Base-by-base conservation (phyloP, 2,797 vertebrate species). In the Microctenopoma steveboyesi region DNA sequence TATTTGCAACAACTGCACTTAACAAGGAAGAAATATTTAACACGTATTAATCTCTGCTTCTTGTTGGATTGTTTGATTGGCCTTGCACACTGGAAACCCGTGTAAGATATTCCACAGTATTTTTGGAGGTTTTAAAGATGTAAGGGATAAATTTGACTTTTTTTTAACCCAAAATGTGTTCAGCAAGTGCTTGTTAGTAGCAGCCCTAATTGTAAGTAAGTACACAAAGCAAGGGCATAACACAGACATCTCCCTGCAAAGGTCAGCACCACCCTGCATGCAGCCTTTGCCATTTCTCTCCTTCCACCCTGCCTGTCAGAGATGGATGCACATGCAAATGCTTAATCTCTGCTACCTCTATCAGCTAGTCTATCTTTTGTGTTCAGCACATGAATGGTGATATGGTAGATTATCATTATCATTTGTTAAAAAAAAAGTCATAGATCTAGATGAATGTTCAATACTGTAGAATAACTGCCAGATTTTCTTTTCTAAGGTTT, bases 181-280 rank as follows among this genome's bases (percentile, higher is more conserved):
- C 27, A 46, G 28, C 37, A 22, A 57, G 51, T 18, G 12, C 53
- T 59, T 4, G 1, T 42, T 52, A 43, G 18, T 11, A 42, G 30
- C 30, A 37, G 22, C 42, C 30, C 47, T 57, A 55, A 62, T 57
- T 78, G 59, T 42, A 30, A 55, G 25, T 56, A 56, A 59, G 33
- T 55, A 56, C 53, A 59, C 64, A 58, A 62, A 82, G 42, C 33
- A 35, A 40, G 35, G 40, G 71, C 68, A 58, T 48, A 39, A 72
- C 43, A 39, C 66, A 72, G 60, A 60, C 54, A 12, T 80, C 71
- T 75, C 25, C 42, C 35, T 57, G 14, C 14, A 50, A 87, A 86
- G 86, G 86, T 86, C 81, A 81, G 58, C 57, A 43, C 52, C 74
- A 54, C 66, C 73, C 78, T 58, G 49, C 51, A 54, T 35, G 56